Evolutionary conservation across 2,888 invertebrate species (phyloP), one percentile per base, ranked within the genome.

Genomic region (Frankliniella intonsa): DNA sequence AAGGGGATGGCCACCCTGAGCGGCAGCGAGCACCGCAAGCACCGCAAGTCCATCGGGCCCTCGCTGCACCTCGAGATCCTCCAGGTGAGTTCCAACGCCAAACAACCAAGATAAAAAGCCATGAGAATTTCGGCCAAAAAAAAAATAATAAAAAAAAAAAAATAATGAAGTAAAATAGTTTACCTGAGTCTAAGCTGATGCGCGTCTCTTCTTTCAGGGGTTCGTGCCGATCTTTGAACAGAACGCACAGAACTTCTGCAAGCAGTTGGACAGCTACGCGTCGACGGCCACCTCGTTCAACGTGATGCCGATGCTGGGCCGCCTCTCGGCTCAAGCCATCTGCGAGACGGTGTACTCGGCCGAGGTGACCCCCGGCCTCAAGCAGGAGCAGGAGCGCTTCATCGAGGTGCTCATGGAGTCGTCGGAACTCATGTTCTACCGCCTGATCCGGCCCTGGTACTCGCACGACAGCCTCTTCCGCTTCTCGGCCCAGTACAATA

Each of bases 1-100:
- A 12, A 76, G 69, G 69, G 69, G 22, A 22, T 76, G 25, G 69
- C 25, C 22, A 22, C 69, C 11, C 69, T 76, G 22, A 25, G 25
- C 69, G 69, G 22, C 25, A 25, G 25, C 69, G 25, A 8, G 10
- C 69, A 76, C 69, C 69, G 69, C 22, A 22, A 12, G 7, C 69
- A 76, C 25, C 69, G 69, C 22, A 22, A 25, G 22, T 22, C 69
- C 25, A 76, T 76, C 69, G 25, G 69, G 11, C 69, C 69, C 8
- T 76, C 69, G 22, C 69, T 76, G 69, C 69, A 76, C 69, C 69
- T 76, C 11, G 69, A 76, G 10, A 76, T 76, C 69, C 69, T 76
- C 22, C 69, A 76, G 25, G 69, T 76, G 25, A 38, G 38, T 5
- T 38, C 38, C 2, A n/a, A n/a, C n/a, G n/a, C n/a, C n/a, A 38